These are phyloP conservation scores for Bagarius yarrelli DNA, from an alignment of 2,113 vertebrate species.

Conservation along the genomic window DNA sequence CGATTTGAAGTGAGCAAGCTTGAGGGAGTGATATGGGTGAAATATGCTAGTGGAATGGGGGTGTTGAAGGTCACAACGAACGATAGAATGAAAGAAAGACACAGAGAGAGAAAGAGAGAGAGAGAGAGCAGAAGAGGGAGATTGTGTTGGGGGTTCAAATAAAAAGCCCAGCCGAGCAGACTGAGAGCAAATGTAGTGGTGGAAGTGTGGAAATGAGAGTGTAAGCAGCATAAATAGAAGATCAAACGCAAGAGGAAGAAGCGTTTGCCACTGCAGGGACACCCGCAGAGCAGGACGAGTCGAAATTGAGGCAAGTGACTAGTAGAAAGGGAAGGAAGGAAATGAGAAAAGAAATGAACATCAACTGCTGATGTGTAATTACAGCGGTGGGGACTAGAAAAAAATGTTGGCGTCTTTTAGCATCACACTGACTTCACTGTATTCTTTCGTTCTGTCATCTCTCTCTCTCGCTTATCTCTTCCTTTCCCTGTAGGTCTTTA, in stretches of 20 bases:
- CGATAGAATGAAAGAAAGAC: constrained; percentile 36
- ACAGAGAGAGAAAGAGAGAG: constrained; percentile 31
- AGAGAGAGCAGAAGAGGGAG: background rate
- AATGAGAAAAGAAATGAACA: constrained; percentile 34
- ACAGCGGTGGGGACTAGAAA: constrained; percentile 39
- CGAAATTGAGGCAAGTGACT: background rate
- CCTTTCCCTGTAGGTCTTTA: background rate
- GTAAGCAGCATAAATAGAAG: constrained; percentile 45
- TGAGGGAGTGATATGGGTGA: constrained; percentile 52
- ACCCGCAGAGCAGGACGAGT: background rate
- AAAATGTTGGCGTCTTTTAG: constrained; percentile 25
- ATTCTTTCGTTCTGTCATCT: constrained; percentile 23
- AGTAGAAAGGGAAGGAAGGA: constrained; percentile 3
- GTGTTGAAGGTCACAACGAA: constrained; percentile 43
- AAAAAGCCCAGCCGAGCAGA: constrained; percentile 5
- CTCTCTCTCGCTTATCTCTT: constrained; percentile 17
- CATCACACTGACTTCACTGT: constrained; percentile 10
- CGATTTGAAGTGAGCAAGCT: constrained; percentile 17
- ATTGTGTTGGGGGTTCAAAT: background rate
- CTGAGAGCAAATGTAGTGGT: constrained; percentile 11
- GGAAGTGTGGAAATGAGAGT: constrained; percentile 28
- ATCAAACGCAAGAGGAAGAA: constrained; percentile 36
- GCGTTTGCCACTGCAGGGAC: constrained; percentile 21
- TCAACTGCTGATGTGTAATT: constrained; percentile 45
- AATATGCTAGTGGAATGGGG: constrained; percentile 55